These are phyloP conservation scores for Marmota flaviventris DNA, from an alignment of 2,113 vertebrate genomes.

Conservation along the genomic window DNA sequence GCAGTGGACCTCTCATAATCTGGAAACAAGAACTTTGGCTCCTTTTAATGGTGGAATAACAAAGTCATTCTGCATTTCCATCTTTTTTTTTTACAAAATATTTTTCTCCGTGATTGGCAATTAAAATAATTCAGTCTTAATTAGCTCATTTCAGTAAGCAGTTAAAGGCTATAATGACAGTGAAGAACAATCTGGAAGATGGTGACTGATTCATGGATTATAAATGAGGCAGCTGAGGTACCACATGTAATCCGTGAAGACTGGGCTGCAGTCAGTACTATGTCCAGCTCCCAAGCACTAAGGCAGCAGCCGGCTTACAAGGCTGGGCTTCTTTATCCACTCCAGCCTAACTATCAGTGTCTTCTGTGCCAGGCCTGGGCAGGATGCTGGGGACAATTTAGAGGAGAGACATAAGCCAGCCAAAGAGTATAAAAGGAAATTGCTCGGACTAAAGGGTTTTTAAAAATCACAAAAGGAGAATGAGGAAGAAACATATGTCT, in stretches of 20 bases:
- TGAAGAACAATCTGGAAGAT: conserved; percentile 52
- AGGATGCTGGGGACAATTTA: conserved; percentile 3
- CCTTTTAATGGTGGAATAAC: conserved; percentile 52
- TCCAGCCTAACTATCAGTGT: neutral
- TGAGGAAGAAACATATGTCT: neutral
- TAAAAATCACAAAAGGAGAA: conserved; percentile 29
- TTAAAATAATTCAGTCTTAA: conserved; percentile 74
- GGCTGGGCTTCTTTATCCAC: neutral
- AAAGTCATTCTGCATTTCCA: conserved; percentile 27
- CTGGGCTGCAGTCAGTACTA: neutral
- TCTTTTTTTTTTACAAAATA: neutral
- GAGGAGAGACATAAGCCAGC: neutral
- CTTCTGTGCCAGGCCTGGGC: neutral
- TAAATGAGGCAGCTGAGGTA: conserved; percentile 43
- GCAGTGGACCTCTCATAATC: conserved; percentile 41
- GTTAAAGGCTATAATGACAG: conserved; percentile 60
- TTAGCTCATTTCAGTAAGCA: conserved; percentile 63
- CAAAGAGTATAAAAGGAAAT: neutral
- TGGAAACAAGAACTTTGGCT: conserved; percentile 21
- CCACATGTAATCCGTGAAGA: neutral
- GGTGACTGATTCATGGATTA: conserved; percentile 55
- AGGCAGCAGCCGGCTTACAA: neutral
- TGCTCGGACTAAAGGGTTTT: neutral
- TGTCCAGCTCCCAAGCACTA: neutral
- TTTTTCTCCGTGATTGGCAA: conserved; percentile 69